Evolutionary conservation across 2,888 invertebrate genomes (phyloP), one percentile per base, ranked within the genome.

Genomic region (Hemaris fuciformis): DNA sequence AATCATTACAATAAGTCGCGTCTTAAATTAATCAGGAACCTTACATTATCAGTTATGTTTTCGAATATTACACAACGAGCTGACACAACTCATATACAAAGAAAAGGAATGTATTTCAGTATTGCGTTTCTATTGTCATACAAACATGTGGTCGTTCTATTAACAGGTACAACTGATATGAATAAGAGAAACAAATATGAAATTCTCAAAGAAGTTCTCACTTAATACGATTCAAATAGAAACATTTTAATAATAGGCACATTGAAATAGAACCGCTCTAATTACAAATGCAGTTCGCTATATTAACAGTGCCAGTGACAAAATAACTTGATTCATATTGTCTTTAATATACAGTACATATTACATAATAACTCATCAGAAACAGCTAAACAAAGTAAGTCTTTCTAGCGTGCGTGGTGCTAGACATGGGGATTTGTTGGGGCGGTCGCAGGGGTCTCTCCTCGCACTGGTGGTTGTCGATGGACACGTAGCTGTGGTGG

Each of bases 401-500:
- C 81, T 93, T 93, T 83, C 93, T 84, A 72, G 90, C 84, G 70
- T 91, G 92, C 64, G 89, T 83, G 66, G 91, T 87, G 69, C 85
- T 88, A 42, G 90, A 88, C 88, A 92, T 88, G 62, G 91, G 91
- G 69, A 91, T 91, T 76, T 91, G 92, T 75, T 91, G 91, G 38
- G 87, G 80, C 13, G 93, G 90, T 83, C 91, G 85, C 62, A 93
- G 82, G 18, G 93, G 93, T 61, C 90, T 79, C 73, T 93, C 92
- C 74, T 93, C 93, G 65, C 92, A 90, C 69, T 91, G 92, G 66
- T 91, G 92, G 69, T 91, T 93, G 73, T 93, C 93, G 70, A 93
- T 93, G 59, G 92, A 93, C 57, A 93, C 93, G 76, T 94, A 94
- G 70, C 94, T 94, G 71, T 93, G 93, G 70, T 93, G 93, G 71